phyloP scores from a whole-genome alignment of 2,113 vertebrate genomes.

The Hippoglossus stenolepis region DNA sequence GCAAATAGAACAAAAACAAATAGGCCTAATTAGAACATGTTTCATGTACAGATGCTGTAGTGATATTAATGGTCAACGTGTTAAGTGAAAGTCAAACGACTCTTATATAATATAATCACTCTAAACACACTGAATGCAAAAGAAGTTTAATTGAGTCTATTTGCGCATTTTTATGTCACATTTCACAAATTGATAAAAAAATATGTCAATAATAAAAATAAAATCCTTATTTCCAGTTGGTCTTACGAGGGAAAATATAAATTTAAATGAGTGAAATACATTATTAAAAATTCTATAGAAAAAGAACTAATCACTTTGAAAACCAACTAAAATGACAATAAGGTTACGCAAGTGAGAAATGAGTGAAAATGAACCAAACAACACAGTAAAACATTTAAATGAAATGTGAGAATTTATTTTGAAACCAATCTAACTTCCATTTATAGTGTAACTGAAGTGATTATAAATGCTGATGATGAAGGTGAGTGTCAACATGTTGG shows the following conservation, averaged over 20 bases:
- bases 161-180: too few relatives aligned
- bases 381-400: conserved; percentile 51
- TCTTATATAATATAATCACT: too few relatives aligned
- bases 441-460: background rate
- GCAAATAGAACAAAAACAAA: too few relatives aligned
- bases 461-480: conserved; percentile 4
- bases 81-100: too few relatives aligned
- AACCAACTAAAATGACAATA: too few relatives aligned
- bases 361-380: conserved; percentile 49
- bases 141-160: too few relatives aligned
- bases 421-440: conserved; percentile 1
- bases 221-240: background rate
- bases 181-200: background rate
- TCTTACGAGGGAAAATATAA: background rate
- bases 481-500: conserved; percentile 23
- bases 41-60: too few relatives aligned
- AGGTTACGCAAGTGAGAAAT: background rate
- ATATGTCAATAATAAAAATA: background rate
- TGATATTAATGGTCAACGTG: too few relatives aligned
- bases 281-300: too few relatives aligned
- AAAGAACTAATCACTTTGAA: too few relatives aligned
- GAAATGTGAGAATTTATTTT: conserved; percentile 67
- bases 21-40: too few relatives aligned
- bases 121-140: too few relatives aligned
- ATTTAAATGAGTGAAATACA: background rate